Conservation (phyloP, 2,888 invertebrate genomes). For the Panzeria rudis region DNA sequence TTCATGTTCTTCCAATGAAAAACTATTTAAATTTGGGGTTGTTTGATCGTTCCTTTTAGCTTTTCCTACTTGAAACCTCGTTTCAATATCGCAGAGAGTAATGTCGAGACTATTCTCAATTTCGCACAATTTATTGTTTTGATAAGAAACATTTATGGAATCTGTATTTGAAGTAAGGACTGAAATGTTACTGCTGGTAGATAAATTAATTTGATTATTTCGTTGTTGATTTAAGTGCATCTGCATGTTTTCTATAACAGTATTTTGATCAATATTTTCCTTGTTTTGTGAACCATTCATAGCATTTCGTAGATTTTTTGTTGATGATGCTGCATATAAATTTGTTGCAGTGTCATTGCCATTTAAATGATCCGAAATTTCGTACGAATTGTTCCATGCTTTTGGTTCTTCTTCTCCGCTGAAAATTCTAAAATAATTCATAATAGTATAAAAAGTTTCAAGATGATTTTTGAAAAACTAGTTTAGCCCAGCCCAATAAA, state of each 20-base stretch:
- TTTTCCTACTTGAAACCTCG: neutral
- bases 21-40: conserved; percentile 33
- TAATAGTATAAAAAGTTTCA: too few relatives aligned
- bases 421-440: conserved; percentile 63
- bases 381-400: conserved; percentile 73
- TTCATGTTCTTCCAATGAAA: conserved; percentile 61
- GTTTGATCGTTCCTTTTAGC: neutral
- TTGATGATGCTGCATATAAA: neutral
- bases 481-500: too few relatives aligned
- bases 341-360: conserved; percentile 38
- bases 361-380: conserved; percentile 71
- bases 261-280: neutral
- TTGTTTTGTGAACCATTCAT: conserved; percentile 2
- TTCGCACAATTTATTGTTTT: conserved; percentile 32
- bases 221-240: neutral
- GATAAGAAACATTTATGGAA: conserved; percentile 36
- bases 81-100: conserved; percentile 53
- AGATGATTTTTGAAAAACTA: too few relatives aligned
- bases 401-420: conserved; percentile 69
- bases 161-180: conserved; percentile 25
- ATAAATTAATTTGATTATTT: conserved; percentile 3
- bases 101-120: conserved; percentile 65
- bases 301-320: neutral
- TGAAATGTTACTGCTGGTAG: neutral
- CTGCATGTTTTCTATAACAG: neutral